Base-by-base conservation (phyloP, 2,888 invertebrate genomes). In the Apamea monoglypha region DNA sequence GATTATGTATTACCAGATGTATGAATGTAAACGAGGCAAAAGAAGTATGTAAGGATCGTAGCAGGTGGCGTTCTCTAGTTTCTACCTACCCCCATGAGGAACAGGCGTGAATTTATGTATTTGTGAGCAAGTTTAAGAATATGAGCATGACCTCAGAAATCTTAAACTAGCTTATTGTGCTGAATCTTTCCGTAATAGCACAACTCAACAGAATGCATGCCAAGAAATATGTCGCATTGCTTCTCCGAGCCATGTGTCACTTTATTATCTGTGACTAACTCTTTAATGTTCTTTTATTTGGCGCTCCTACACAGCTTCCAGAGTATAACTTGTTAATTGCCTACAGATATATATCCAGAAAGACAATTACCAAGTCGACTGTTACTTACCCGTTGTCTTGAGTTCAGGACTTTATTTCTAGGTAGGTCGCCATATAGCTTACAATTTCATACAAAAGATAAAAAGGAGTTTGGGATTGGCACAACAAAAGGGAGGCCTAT, bases 181-280 rank as follows among this genome's bases (percentile, higher is more conserved):
- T 63, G 63, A 36, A 67, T 63, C 40, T 73, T 59, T 56, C 69
- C 70, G 44, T 77, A 71, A 79, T 72, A 76, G 36, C 68, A n/a
- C 56, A 75, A 69, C 74, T 86, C 86, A 68, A 86, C 83, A 76
- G 29, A 86, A 82, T 32, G n/a, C 69, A 72, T 83, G 74, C 83
- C 83, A 83, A 87, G 83, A 87, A 83, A 84, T 61, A 61, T 71
- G 76, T 76, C 50, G 63, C 74, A 63, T 76, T 86, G 75, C 66
- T 76, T 83, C 59, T 74, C 71, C 63, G 16, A 29, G 21, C 36
- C 36, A 68, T 82, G 53, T 72, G 74, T 69, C 64, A 74, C 44
- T 77, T 66, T 77, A 86, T 82, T 74, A 86, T 86, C 68, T 75
- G 47, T 69, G 64, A 66, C 82, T 47, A 71, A 71, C 72, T 74